A percentile compares a stretch with the other conserved stretches of the same genome.
Evolutionary conservation across 2,797 vertebrate species (phyloP).

Genomic region (Orestias chungarensis): DNA sequence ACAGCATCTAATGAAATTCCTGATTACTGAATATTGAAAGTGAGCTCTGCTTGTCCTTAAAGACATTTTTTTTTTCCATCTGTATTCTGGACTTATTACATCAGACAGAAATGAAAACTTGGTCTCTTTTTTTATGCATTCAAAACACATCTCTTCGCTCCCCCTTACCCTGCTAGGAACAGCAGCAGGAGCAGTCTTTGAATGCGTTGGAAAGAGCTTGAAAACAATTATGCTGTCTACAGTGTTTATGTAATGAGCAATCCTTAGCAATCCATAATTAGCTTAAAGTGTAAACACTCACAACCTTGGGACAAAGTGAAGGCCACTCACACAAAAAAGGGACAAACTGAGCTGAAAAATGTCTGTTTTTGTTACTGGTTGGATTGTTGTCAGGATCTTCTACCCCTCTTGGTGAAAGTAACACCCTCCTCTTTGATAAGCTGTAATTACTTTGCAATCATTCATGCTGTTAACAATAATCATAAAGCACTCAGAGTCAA

Average conservation of each 20-base stretch:
- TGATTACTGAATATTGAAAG: slow-evolving; percentile 28
- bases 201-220: slow-evolving; percentile 40
- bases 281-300: slow-evolving; percentile 36
- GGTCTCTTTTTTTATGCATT: slow-evolving; percentile 25
- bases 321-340: slow-evolving; percentile 21
- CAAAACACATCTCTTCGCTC: slow-evolving; percentile 16
- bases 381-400: slow-evolving; percentile 20
- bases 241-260: slow-evolving; percentile 48
- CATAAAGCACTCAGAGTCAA: slow-evolving; percentile 28
- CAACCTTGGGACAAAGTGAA: slow-evolving; percentile 49
- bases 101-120: slow-evolving; percentile 9
- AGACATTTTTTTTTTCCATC: slow-evolving; percentile 22
- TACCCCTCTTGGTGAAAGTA: slow-evolving; percentile 19
- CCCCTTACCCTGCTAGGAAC: slow-evolving; percentile 15
- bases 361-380: slow-evolving; percentile 16
- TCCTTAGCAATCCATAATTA: slow-evolving; percentile 50
- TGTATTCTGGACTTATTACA: slow-evolving; percentile 27
- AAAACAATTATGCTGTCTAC: slow-evolving; percentile 42
- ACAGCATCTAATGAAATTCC: slow-evolving; percentile 29
- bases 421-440: slow-evolving; percentile 29
- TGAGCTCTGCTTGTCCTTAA: neutral
- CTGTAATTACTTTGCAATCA: slow-evolving; percentile 38
- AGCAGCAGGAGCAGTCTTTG: slow-evolving; percentile 13
- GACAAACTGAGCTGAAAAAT: slow-evolving; percentile 17
- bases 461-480: slow-evolving; percentile 43